Percentiles rank a stretch among this genome's conserved stretches.
Conservation (phyloP, 2,113 vertebrate genomes). For the Elephantulus edwardii region DNA sequence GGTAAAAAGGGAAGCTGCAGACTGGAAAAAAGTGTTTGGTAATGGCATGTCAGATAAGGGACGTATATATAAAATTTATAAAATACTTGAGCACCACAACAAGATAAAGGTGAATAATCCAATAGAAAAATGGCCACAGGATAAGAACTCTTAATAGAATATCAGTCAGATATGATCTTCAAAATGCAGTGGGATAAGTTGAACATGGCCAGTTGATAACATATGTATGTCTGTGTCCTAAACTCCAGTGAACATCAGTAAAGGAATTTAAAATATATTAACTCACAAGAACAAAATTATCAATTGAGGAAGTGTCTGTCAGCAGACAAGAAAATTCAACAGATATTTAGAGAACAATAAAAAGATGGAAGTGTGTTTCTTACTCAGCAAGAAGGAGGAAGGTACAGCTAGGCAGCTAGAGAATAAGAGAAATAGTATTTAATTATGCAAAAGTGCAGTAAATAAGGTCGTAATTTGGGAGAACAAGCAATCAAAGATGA, state of each 20-base stretch:
- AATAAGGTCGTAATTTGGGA: background rate
- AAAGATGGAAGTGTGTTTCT: background rate
- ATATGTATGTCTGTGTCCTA: background rate
- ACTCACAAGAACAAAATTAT: conserved; percentile 17
- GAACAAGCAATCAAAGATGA: background rate
- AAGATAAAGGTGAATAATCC: too few relatives aligned
- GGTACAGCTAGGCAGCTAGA: background rate
- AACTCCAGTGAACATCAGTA: background rate
- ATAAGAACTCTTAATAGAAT: background rate
- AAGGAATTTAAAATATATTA: conserved; percentile 15
- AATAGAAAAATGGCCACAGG: too few relatives aligned
- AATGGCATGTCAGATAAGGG: too few relatives aligned
- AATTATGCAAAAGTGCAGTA: too few relatives aligned
- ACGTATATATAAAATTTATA: too few relatives aligned
- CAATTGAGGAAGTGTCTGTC: background rate
- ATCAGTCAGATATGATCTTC: background rate
- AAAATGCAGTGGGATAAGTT: background rate
- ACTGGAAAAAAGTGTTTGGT: too few relatives aligned
- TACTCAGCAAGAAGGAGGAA: background rate
- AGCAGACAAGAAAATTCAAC: background rate
- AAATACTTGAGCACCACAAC: too few relatives aligned
- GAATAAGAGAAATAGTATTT: background rate
- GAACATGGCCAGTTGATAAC: background rate
- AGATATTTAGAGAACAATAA: background rate
- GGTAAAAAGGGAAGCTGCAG: too few relatives aligned